These are phyloP conservation scores for Pipa parva DNA, from an alignment of 2,113 vertebrate genomes.

Conservation along the genomic window DNA sequence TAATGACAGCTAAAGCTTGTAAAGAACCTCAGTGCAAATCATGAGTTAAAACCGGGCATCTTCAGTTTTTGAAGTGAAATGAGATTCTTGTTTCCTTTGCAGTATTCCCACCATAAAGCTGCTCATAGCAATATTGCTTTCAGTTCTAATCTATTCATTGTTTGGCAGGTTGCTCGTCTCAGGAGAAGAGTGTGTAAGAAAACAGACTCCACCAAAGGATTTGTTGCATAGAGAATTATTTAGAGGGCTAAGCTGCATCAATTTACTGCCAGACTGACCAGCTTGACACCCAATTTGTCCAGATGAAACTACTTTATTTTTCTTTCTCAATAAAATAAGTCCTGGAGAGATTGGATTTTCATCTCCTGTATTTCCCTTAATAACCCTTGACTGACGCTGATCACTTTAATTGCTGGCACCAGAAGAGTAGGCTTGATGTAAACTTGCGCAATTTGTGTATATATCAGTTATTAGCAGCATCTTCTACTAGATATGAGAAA, in stretches of 20 bases:
- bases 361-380: conserved; percentile 8
- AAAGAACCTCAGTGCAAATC: no score
- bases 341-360: conserved; percentile 19
- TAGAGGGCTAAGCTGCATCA: background rate
- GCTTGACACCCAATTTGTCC: background rate
- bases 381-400: conserved; percentile 7
- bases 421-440: background rate
- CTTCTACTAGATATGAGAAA: background rate
- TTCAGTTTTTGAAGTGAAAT: background rate
- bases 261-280: background rate
- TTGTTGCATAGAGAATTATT: background rate
- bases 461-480: background rate
- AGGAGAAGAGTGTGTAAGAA: background rate
- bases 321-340: background rate
- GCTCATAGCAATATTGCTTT: background rate
- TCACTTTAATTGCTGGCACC: background rate
- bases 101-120: no score
- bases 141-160: background rate
- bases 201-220: background rate
- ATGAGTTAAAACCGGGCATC: background rate
- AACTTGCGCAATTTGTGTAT: background rate
- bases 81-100: background rate
- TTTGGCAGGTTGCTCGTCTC: background rate
- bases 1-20: no score
- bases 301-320: conserved; percentile 3